Conservation (phyloP, 1,140 invertebrate genomes). For the Capitella teleta region DNA sequence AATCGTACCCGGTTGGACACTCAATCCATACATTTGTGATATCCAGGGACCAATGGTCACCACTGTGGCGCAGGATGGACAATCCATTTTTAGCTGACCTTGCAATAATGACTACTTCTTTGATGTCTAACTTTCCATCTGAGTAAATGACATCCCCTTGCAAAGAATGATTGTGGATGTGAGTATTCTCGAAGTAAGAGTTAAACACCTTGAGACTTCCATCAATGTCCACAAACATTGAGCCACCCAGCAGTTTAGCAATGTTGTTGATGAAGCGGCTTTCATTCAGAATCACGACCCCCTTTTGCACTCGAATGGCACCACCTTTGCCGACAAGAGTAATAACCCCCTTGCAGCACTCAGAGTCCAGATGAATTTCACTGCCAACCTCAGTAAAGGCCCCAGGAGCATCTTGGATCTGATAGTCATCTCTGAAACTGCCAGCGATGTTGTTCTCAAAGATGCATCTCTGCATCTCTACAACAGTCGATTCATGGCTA, state of each 20-base stretch:
- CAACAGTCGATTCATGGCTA: neutral
- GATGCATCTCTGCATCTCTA: neutral
- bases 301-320: slow-evolving; percentile 6
- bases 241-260: slow-evolving; percentile 6
- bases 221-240: slow-evolving; percentile 9
- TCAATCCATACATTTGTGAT: slow-evolving; percentile 11
- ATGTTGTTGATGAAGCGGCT: slow-evolving; percentile 7
- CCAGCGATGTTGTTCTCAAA: slow-evolving; percentile 9
- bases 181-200: slow-evolving; percentile 5
- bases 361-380: slow-evolving; percentile 8
- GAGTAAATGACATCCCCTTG: slow-evolving; percentile 10
- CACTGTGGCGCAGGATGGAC: slow-evolving; percentile 8
- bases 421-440: slow-evolving; percentile 6
- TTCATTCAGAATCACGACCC: slow-evolving; percentile 1
- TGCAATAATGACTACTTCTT: slow-evolving; percentile 1
- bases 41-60: slow-evolving; percentile 8
- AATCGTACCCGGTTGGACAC: slow-evolving; percentile 10
- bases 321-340: slow-evolving; percentile 10
- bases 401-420: neutral
- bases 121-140: slow-evolving; percentile 8
- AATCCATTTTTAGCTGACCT: slow-evolving; percentile 1
- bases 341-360: slow-evolving; percentile 12
- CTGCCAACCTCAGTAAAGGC: neutral
- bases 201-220: neutral
- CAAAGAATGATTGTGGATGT: slow-evolving; percentile 2